These are phyloP conservation scores for Zosterops hypoxanthus DNA, from an alignment of 2,113 vertebrate genomes.

Conservation along the genomic window DNA sequence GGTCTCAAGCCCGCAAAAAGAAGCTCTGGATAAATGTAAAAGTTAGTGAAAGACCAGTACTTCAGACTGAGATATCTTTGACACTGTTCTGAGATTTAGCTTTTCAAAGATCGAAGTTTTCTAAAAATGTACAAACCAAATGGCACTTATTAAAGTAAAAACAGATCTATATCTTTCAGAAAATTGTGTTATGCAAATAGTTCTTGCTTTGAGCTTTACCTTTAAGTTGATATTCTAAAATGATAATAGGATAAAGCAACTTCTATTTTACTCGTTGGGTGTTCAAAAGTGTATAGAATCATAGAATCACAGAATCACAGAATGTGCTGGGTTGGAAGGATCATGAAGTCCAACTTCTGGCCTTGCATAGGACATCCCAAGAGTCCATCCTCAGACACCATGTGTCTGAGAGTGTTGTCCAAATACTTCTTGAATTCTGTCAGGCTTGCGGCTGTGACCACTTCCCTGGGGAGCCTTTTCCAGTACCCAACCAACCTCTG, in stretches of 20 bases:
- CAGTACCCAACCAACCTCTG: fast-evolving
- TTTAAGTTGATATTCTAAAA: background rate
- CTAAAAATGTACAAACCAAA: background rate
- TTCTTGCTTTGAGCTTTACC: background rate
- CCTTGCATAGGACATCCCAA: background rate
- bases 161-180: background rate
- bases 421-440: background rate
- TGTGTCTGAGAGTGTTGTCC: background rate
- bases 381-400: background rate
- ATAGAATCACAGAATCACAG: background rate
- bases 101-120: background rate
- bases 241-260: background rate
- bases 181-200: background rate
- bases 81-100: background rate
- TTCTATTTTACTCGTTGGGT: background rate
- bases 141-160: background rate
- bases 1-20: background rate
- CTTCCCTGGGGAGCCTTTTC: background rate
- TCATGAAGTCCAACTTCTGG: background rate
- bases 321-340: background rate
- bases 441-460: background rate
- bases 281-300: background rate
- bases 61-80: background rate
- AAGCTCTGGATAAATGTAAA: background rate
- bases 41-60: background rate